Evolutionary conservation across 2,888 invertebrate genomes (phyloP).

Genomic region (Apotomis betuletana): DNA sequence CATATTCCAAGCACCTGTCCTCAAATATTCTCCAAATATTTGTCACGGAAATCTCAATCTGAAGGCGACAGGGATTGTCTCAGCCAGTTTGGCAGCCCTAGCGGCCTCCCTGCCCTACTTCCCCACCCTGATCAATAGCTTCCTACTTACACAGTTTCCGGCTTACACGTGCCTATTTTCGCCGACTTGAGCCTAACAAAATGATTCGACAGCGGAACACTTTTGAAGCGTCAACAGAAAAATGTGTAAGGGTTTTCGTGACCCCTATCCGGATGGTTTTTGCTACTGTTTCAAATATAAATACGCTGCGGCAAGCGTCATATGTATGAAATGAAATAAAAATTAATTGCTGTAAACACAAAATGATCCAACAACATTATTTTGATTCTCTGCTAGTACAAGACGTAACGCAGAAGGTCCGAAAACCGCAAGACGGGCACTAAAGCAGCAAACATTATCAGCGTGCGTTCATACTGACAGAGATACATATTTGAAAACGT

Average conservation of each 20-base stretch:
- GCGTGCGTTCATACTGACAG: no score
- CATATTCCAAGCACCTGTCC: neutral
- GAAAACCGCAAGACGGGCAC: no score
- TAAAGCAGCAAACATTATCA: no score
- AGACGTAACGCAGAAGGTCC: no score
- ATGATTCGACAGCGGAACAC: constrained; percentile 27
- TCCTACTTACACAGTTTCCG: constrained; percentile 64
- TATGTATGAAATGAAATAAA: no score
- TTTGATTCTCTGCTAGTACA: no score
- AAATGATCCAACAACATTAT: no score
- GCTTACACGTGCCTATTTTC: constrained; percentile 53
- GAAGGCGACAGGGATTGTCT: constrained; percentile 6
- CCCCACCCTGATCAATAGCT: constrained; percentile 69
- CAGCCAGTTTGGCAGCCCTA: constrained; percentile 40
- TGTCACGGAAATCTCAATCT: constrained; percentile 11
- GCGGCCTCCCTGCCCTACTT: constrained; percentile 47
- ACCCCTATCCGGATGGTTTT: neutral
- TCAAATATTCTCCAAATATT: constrained; percentile 13
- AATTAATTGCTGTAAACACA: no score
- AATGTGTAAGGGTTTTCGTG: neutral
- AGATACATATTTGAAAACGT: neutral
- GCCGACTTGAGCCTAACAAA: constrained; percentile 44
- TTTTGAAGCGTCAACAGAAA: constrained; percentile 12
- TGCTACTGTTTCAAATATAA: neutral
- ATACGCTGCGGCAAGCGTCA: neutral